phyloP scores from a whole-genome alignment of 2,113 vertebrate genomes.

The Galbula dea region DNA sequence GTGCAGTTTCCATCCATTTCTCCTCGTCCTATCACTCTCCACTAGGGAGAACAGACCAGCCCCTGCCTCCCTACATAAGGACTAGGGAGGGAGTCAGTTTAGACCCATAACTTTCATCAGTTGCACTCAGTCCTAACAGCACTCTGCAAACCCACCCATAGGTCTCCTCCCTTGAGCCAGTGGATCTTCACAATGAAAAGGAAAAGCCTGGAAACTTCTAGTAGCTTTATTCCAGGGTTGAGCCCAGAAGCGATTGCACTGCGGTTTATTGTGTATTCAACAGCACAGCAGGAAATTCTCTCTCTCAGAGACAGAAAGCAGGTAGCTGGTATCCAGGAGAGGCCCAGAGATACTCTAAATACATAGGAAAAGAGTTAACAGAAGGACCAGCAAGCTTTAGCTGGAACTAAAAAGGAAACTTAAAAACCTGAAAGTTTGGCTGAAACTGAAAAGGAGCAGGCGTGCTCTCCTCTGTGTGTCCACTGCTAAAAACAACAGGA shows the following conservation, averaged over 20 bases:
- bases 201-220: not conserved
- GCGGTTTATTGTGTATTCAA: not conserved
- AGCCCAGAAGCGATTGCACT: not conserved
- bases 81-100: not conserved
- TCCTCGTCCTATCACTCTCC: too few species aligned
- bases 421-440: too few species aligned
- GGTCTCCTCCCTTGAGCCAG: not conserved
- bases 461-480: not conserved
- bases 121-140: not conserved
- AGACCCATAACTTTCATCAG: not conserved
- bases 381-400: not conserved
- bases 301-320: not conserved
- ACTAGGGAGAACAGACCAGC: too few species aligned
- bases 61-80: not conserved
- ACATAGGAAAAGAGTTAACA: not conserved
- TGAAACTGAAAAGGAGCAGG: too few species aligned
- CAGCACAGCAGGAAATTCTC: not conserved
- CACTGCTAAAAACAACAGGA: not conserved
- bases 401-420: not conserved
- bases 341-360: not conserved
- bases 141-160: not conserved
- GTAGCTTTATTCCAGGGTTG: not conserved
- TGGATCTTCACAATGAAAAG: not conserved
- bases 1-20: too few species aligned
- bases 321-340: not conserved